Evolutionary conservation across 2,797 vertebrate species (phyloP).

Genomic region (Enteromius treurensis): DNA sequence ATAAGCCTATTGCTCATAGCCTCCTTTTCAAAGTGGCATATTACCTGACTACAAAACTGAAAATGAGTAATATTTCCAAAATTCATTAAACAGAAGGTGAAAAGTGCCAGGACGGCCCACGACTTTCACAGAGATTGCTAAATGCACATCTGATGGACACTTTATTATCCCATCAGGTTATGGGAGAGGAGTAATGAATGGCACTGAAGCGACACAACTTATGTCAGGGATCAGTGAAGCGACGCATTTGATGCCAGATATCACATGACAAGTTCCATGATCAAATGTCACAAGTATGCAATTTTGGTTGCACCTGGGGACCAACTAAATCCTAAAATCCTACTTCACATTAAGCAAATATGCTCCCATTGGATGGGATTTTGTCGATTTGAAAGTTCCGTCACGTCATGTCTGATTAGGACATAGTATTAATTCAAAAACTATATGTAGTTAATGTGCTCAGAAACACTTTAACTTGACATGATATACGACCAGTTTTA

Average conservation of each 20-base stretch:
- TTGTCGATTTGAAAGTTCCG: background rate
- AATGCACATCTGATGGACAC: background rate
- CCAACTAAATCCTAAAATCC: too few relatives aligned
- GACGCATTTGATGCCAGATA: background rate
- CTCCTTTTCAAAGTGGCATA: background rate
- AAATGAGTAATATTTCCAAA: background rate
- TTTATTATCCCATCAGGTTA: background rate
- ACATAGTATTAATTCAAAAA: background rate
- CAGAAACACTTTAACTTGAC: background rate
- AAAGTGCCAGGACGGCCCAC: background rate
- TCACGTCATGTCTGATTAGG: background rate
- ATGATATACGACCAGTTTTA: background rate
- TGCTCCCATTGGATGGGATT: background rate
- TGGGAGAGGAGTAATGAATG: background rate
- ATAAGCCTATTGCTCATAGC: background rate
- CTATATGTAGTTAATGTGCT: background rate
- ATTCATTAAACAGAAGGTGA: background rate
- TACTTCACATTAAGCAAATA: slow-evolving; percentile 3
- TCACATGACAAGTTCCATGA: background rate
- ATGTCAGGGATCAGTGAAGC: background rate
- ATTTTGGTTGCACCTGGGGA: background rate
- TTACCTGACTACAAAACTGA: background rate
- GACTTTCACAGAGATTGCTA: background rate
- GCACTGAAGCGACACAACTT: background rate
- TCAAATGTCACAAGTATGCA: background rate